Conservation (phyloP, 1,140 invertebrate genomes). For the Campodea augens region DNA sequence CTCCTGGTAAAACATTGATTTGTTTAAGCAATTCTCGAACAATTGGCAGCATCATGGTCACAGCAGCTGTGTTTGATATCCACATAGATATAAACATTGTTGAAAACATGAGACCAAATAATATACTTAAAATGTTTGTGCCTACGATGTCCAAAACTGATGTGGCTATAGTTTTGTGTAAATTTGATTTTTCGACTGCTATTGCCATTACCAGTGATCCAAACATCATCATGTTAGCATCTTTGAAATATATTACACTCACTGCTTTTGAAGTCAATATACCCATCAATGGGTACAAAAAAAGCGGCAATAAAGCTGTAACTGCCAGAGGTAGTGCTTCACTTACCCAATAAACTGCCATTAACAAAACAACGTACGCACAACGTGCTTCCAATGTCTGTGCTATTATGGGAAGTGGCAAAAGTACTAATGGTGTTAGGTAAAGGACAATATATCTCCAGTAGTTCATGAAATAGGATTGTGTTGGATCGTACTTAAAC, state of each 20-base stretch:
- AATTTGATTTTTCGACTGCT: constrained; percentile 22
- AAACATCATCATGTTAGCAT: constrained; percentile 11
- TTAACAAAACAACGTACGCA: constrained; percentile 54
- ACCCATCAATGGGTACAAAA: constrained; percentile 45
- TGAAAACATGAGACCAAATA: constrained; percentile 6
- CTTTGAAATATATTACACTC: constrained; percentile 6
- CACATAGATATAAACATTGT: constrained; percentile 6
- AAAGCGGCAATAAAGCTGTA: constrained; percentile 64
- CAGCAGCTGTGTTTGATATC: constrained; percentile 2
- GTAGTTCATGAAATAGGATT: no score
- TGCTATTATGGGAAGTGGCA: no score
- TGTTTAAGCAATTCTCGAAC: background rate
- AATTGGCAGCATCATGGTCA: constrained; percentile 6
- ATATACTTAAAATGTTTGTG: constrained; percentile 5
- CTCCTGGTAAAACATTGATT: background rate
- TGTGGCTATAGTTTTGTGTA: constrained; percentile 22
- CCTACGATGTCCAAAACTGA: constrained; percentile 19
- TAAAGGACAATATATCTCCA: no score
- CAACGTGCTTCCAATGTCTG: constrained; percentile 34
- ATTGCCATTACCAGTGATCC: constrained; percentile 21
- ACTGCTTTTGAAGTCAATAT: background rate
- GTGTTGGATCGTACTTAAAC: no score
- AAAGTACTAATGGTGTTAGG: no score
- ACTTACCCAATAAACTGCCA: constrained; percentile 69
- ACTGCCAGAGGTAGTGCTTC: constrained; percentile 64